Conservation (phyloP, 2,888 invertebrate genomes). For the Pasiphila rectangulata region DNA sequence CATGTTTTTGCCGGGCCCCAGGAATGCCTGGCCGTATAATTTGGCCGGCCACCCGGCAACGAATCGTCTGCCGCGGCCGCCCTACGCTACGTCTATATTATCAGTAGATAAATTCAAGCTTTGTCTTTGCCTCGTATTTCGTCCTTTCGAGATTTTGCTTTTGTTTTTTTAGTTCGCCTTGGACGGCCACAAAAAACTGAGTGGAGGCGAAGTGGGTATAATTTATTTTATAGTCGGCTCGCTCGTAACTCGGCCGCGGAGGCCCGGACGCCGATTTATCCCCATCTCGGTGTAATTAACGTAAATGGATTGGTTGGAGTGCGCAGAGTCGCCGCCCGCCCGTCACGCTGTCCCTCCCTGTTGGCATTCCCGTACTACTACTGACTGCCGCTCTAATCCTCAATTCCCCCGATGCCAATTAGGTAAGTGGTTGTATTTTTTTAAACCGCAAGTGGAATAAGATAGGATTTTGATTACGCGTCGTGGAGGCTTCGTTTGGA, state of each 20-base stretch:
- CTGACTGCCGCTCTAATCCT: slow-evolving; percentile 27
- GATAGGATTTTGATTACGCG: slow-evolving; percentile 64
- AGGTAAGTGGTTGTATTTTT: slow-evolving; percentile 54
- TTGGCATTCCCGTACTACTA: slow-evolving; percentile 42
- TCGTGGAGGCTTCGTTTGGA: slow-evolving; percentile 53
- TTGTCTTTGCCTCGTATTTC: slow-evolving; percentile 81
- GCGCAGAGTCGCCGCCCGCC: slow-evolving; percentile 58
- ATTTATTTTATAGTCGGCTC: slow-evolving; percentile 80
- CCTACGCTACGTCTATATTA: slow-evolving; percentile 81
- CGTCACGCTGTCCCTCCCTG: slow-evolving; percentile 50
- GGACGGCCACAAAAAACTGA: slow-evolving; percentile 78
- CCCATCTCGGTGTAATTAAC: slow-evolving; percentile 79
- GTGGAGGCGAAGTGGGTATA: slow-evolving; percentile 80
- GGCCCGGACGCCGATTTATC: slow-evolving; percentile 79
- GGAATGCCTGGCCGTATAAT: slow-evolving; percentile 78
- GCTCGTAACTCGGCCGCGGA: slow-evolving; percentile 80
- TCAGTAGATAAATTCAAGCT: slow-evolving; percentile 81
- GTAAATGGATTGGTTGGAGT: slow-evolving; percentile 78
- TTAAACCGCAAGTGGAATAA: slow-evolving; percentile 67
- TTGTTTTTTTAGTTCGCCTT: slow-evolving; percentile 65
- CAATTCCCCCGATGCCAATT: slow-evolving; percentile 57
- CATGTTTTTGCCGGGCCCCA: slow-evolving; percentile 74
- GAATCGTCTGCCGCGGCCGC: slow-evolving; percentile 68
- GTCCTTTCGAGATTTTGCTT: slow-evolving; percentile 77
- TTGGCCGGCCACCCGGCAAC: slow-evolving; percentile 75